Conservation (phyloP, 1,140 invertebrate species). For the Liolophura sinensis region DNA sequence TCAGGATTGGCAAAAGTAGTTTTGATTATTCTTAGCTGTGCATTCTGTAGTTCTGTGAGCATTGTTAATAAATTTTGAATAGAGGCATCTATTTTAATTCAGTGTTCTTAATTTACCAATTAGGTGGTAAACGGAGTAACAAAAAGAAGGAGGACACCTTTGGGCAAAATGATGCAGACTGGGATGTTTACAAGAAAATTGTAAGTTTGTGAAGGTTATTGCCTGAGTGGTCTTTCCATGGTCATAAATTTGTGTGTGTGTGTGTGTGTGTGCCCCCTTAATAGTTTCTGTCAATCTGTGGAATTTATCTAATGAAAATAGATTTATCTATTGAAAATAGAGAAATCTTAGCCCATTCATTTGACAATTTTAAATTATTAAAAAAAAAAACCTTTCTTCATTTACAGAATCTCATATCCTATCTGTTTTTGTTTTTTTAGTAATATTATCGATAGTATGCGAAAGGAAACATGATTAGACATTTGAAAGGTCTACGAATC, state of each 20-base stretch:
- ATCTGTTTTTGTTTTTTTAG: neutral
- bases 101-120: neutral
- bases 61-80: neutral
- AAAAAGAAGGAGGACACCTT: conserved; percentile 86
- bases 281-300: too few relatives aligned
- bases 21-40: neutral
- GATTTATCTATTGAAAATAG: too few relatives aligned
- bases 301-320: too few relatives aligned
- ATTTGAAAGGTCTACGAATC: neutral
- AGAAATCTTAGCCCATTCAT: too few relatives aligned
- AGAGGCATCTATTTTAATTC: neutral
- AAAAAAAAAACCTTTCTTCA: too few relatives aligned
- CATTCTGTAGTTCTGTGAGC: neutral
- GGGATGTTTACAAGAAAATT: conserved; percentile 94
- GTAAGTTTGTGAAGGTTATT: conserved; percentile 61
- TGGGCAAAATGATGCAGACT: conserved; percentile 90
- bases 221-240: too few relatives aligned
- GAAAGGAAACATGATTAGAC: neutral
- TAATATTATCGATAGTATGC: neutral
- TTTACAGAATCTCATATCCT: neutral
- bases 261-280: neutral
- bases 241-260: conserved; percentile 5
- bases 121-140: conserved; percentile 11
- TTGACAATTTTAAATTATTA: too few relatives aligned
- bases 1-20: neutral